Base-by-base conservation (phyloP, 2,888 invertebrate species). In the Dryococelus australis region DNA sequence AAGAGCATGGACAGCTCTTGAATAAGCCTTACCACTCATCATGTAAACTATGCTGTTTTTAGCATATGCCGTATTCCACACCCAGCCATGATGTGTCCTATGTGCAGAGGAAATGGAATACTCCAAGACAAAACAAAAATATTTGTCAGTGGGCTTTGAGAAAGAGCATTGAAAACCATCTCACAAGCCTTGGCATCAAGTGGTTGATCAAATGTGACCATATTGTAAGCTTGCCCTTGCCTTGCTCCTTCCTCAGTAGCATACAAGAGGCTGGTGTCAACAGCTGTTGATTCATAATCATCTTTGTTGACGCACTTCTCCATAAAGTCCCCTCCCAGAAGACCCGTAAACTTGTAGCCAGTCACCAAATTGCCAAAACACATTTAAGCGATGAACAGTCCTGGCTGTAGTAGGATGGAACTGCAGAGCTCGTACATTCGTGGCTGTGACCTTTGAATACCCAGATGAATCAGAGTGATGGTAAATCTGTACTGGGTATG, bases 11-110 rank as follows among this genome's bases (percentile, higher is more conserved):
- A 24, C n/a, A 80, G 26, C 28, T 80, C 80, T n/a, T 80, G 80
- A 13, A 80, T 80, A 80, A 28, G 80, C 80, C 80, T 80, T 80
- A n/a, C 80, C 80, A 80, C 28, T 80, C 80, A 80, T 80, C 26
- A 80, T 80, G 4, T 80, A 4, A 80, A 80, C 28, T 2, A 80
- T 28, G 80, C 12, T 80, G 26, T 80, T 80, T 80, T 80, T 80
- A 20, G n/a, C 80, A 28, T 80, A 80, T 5, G n/a, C 47, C 16
- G 47, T 47, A 47, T 47, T 6, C 47, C 47, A 47, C 10, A 47
- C 47, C 47, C 16, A 47, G 16, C 47, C 47, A 47, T 47, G 47
- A 47, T 47, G 47, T 47, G 47, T 47, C 8, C 47, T 47, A 47
- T 47, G n/a, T n/a, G n/a, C n/a, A 9, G 47, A 47, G 47, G 16